Evolutionary conservation across 1,140 invertebrate genomes (phyloP).

Genomic region (Dendroctonus ponderosae): DNA sequence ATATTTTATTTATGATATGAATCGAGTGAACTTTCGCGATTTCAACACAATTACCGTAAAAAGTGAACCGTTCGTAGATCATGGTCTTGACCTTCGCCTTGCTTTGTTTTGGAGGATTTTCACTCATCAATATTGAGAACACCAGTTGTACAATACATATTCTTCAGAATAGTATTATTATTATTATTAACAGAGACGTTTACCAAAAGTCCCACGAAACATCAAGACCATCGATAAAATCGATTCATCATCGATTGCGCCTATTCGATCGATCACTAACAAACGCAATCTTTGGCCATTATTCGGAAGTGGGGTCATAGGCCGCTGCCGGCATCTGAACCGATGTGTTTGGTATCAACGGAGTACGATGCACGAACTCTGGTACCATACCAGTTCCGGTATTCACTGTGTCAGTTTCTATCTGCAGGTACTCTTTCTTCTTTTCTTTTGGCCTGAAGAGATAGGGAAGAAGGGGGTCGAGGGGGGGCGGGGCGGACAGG

Average conservation of each 20-base stretch:
- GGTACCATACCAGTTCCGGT: slow-evolving; percentile 36
- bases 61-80: not conserved
- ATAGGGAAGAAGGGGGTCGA: slow-evolving; percentile 3
- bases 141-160: too few relatives aligned
- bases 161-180: too few relatives aligned
- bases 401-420: slow-evolving; percentile 36
- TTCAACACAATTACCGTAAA: too few relatives aligned
- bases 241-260: too few relatives aligned
- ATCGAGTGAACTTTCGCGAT: too few relatives aligned
- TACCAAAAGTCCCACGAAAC: too few relatives aligned
- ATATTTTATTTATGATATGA: too few relatives aligned
- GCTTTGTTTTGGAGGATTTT: too few relatives aligned
- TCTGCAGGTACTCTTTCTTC: slow-evolving; percentile 30
- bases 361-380: slow-evolving; percentile 24
- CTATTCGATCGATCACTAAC: not conserved
- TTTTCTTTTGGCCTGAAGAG: slow-evolving; percentile 15
- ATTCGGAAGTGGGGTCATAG: slow-evolving; percentile 32
- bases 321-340: slow-evolving; percentile 12
- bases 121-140: too few relatives aligned
- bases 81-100: too few relatives aligned
- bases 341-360: slow-evolving; percentile 21
- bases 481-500: slow-evolving; percentile 9
- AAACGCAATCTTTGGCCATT: slow-evolving; percentile 28
- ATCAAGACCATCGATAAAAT: too few relatives aligned
- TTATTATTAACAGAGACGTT: too few relatives aligned